Evolutionary conservation across 2,113 vertebrate species (phyloP), one percentile per base, ranked within the genome.

Genomic region (Micromys minutus): DNA sequence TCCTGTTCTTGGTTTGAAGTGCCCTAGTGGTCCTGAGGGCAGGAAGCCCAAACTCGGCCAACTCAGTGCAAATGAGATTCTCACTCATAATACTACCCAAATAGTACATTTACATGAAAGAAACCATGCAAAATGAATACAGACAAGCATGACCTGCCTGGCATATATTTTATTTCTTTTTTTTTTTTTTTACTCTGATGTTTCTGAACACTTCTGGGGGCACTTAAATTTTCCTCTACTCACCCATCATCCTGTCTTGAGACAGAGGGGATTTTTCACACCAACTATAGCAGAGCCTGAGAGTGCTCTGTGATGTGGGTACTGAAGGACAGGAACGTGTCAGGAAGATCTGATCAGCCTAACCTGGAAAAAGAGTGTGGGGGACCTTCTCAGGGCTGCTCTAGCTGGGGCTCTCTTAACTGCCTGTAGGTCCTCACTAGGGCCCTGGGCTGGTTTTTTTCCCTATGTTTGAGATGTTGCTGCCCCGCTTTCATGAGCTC

Each of bases 101-200:
- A 88, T 59, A 94, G 36, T 61, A 92, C 86, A 85, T 84, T 79
- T 72, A 59, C 89, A 93, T 91, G 57, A 84, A 96, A 80, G 42
- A 89, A 94, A 74, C 15, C 71, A 39, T 69, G 16, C 47, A 89
- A 83, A 95, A 93, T 59, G 87, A 88, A 97, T 50, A 94, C 59
- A 93, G 26, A 47, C 59, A 61, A 24, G 22, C 0, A 8, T 61
- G 59, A 5, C n/a, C 26, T 91, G 11, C 19, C 11, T 55, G 31
- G 11, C 57, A 59, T 71, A 59, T 75, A 16, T 29, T 34, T 69
- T 69, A 4, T 71, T 10, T 19, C 7, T 71, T 9, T 71, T 12
- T 17, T n/a, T 71, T 12, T 16, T 36, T 69, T 15, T 36, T 7
- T 36, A 34, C 1, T 77, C 86, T 88, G 42, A 50, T 89, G 4